These are phyloP conservation scores for Hepsetus odoe DNA, from an alignment of 2,113 vertebrate species.

Conservation along the genomic window DNA sequence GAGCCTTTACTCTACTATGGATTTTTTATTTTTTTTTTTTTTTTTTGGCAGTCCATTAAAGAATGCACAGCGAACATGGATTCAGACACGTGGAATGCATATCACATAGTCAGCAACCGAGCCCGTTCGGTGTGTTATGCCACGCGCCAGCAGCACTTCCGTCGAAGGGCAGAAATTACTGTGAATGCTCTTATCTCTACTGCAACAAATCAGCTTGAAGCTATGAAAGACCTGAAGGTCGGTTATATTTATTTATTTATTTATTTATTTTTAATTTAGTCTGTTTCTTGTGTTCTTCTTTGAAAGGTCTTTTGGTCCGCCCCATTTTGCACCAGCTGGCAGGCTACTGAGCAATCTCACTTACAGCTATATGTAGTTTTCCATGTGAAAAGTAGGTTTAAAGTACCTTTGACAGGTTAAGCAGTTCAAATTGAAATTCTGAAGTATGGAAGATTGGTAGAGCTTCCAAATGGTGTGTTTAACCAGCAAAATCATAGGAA, in stretches of 20 bases:
- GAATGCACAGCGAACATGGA: conserved; percentile 82
- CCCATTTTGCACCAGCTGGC: no score
- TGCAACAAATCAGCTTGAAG: conserved; percentile 75
- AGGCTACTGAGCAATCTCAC: no score
- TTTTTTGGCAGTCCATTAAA: conserved; percentile 69
- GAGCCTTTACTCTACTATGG: background rate
- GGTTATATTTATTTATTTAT: no score
- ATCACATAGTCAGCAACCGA: conserved; percentile 84
- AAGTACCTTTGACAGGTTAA: background rate
- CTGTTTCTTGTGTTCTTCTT: background rate
- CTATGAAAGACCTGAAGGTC: conserved; percentile 82
- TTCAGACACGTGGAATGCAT: conserved; percentile 81
- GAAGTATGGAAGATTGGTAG: no score
- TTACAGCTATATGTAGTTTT: background rate
- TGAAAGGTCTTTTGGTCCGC: background rate
- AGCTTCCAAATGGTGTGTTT: background rate
- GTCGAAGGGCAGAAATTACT: conserved; percentile 73
- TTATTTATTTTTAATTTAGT: background rate
- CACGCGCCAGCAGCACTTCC: conserved; percentile 80
- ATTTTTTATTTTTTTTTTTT: background rate
- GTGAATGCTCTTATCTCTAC: conserved; percentile 81
- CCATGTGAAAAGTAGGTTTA: background rate
- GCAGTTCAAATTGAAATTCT: background rate
- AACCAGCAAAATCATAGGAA: no score
- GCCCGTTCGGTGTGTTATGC: conserved; percentile 81